Evolutionary conservation across 2,888 invertebrate genomes (phyloP), one percentile per base, ranked within the genome.

Genomic region (Gastrophysa polygoni): DNA sequence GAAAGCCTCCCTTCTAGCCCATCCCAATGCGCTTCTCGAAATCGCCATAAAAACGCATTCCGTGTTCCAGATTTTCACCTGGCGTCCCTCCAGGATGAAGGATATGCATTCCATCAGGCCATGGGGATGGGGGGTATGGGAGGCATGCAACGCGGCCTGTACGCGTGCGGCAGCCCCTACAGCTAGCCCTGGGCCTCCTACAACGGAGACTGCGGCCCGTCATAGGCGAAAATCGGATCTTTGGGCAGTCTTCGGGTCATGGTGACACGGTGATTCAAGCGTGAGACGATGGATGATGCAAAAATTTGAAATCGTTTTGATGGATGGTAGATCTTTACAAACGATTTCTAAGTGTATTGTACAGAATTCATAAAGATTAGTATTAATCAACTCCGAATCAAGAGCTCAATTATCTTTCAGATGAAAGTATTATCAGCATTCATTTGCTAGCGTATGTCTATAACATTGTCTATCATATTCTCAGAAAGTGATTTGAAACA

Each of bases 181-280:
- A 83, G 83, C 82, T 83, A 83, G 83, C 83, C 82, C 77, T 82
- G 82, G 82, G 82, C 82, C 81, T 77, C 82, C 73, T 82, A 83
- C 75, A 82, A 82, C 81, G 81, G 82, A 80, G 82, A 82, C 81
- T 82, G 82, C 78, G 82, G 82, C 68, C 82, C 82, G 63, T 82
- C 82, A 59, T 82, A 82, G 74, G 75, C 69, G 73, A 64, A 68
- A 68, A 72, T 80, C 80, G 80, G 79, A 80, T 80, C 75, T 66
- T 71, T 71, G 75, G 62, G 77, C 80, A 77, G 81, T 81, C 81
- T 80, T 77, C 80, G 81, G 79, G 76, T 75, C 70, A 74, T 77
- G 78, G 75, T 78, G 72, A 74, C 76, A 72, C 76, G 77, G 73
- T 74, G 74, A 67, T 63, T 73, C 75, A 68, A 64, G 54, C 18